Percentiles rank a stretch among this genome's conserved stretches.
phyloP scores from a whole-genome alignment of 2,113 vertebrate genomes.

The Sinocyclocheilus anophthalmus region DNA sequence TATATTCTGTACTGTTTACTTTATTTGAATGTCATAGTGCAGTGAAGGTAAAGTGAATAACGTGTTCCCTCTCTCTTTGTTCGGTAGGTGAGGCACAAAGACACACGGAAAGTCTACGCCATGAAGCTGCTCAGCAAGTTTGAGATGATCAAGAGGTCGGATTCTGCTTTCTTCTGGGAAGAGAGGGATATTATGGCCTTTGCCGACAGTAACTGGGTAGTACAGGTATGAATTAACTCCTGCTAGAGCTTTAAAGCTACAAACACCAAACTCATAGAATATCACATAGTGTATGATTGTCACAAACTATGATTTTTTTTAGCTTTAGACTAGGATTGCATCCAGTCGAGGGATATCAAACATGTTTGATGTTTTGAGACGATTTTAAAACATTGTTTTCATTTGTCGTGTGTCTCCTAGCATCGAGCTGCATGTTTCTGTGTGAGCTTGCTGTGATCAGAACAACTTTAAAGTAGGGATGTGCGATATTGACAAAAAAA shows the following conservation, averaged over 20 bases:
- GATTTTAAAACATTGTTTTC: background rate
- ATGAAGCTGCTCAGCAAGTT: conserved; percentile 99
- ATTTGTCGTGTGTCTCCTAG: background rate
- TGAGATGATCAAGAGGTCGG: conserved; percentile 99
- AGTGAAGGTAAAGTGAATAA: conserved; percentile 1
- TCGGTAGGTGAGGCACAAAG: conserved; percentile 92
- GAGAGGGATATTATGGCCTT: conserved; percentile 99
- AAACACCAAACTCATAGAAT: too few species aligned
- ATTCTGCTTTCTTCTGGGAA: conserved; percentile 99
- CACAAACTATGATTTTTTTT: too few species aligned
- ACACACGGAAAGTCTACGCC: conserved; percentile 92
- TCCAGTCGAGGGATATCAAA: too few species aligned
- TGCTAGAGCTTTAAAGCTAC: too few species aligned
- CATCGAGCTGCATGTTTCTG: background rate
- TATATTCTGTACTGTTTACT: background rate
- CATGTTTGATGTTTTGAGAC: background rate
- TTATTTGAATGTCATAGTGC: background rate
- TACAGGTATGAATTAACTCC: conserved; percentile 81
- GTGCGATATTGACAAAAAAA: too few species aligned
- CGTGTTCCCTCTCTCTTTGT: conserved; percentile 48
- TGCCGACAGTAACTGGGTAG: conserved; percentile 97
- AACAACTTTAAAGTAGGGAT: too few species aligned
- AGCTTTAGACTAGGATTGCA: too few species aligned
- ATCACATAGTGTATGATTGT: too few species aligned
- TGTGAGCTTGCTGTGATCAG: too few species aligned